A percentile compares a stretch with the other conserved stretches of the same genome.
Conservation (phyloP, 2,797 vertebrate species). For the Hafferia zeledoni region DNA sequence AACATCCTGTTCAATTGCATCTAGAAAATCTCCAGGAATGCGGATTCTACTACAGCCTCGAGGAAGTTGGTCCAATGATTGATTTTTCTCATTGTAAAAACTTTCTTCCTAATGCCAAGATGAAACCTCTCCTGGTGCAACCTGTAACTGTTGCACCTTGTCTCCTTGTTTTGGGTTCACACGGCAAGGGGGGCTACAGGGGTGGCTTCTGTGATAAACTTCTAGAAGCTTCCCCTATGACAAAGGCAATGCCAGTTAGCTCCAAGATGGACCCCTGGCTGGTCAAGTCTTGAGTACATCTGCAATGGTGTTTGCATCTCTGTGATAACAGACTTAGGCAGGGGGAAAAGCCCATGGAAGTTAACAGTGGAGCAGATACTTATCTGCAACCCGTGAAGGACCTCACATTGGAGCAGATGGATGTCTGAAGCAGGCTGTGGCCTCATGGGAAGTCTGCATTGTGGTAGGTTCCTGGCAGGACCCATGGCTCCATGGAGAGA, state of each 20-base stretch:
- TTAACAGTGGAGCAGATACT: neutral
- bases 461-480: neutral
- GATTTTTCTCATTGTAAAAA: neutral
- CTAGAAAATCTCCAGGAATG: neutral
- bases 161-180: neutral
- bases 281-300: neutral
- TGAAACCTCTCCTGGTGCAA: neutral
- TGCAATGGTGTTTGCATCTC: neutral
- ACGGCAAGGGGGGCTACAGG: neutral
- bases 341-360: neutral
- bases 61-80: neutral
- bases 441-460: neutral
- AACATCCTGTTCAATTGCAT: neutral
- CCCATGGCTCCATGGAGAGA: neutral
- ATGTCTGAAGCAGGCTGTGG: neutral
- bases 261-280: neutral
- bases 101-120: neutral
- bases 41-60: neutral
- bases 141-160: neutral
- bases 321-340: neutral
- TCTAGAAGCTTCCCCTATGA: neutral
- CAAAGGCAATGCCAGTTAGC: neutral
- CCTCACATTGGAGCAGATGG: neutral
- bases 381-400: neutral
- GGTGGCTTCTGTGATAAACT: no score